These are phyloP conservation scores for Endotricha flammealis DNA, from an alignment of 2,888 invertebrate genomes.

Conservation along the genomic window DNA sequence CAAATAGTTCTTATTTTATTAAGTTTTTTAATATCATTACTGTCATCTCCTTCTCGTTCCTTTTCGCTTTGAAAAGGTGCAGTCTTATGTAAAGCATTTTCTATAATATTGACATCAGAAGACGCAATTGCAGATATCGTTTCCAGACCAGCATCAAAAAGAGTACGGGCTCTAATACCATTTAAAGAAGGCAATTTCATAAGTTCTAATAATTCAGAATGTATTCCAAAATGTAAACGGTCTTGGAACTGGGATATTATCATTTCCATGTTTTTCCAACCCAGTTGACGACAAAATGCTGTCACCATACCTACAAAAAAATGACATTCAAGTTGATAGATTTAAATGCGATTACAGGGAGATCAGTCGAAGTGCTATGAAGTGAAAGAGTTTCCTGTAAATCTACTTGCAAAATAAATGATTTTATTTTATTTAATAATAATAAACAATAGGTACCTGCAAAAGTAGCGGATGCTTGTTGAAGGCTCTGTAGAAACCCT, in stretches of 20 bases:
- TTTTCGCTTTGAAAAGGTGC: conserved; percentile 92
- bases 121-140: conserved; percentile 88
- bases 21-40: conserved; percentile 80
- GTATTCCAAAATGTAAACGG: conserved; percentile 95
- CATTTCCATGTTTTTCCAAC: conserved; percentile 94
- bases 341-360: too few species aligned
- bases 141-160: conserved; percentile 89
- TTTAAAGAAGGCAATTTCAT: conserved; percentile 90
- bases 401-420: too few species aligned
- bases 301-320: conserved; percentile 91
- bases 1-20: conserved; percentile 85
- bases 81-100: conserved; percentile 86
- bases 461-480: conserved; percentile 96
- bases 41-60: conserved; percentile 83
- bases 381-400: too few species aligned
- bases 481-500: conserved; percentile 94
- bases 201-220: conserved; percentile 93
- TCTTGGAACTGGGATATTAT: conserved; percentile 95
- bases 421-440: too few species aligned
- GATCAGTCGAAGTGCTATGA: too few species aligned
- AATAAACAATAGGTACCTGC: too few species aligned
- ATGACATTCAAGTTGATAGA: too few species aligned
- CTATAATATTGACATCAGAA: conserved; percentile 82
- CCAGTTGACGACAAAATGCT: conserved; percentile 94
- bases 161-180: conserved; percentile 88